Evolutionary conservation across 2,888 invertebrate genomes (phyloP).

Genomic region (Sarcophaga variegata): DNA sequence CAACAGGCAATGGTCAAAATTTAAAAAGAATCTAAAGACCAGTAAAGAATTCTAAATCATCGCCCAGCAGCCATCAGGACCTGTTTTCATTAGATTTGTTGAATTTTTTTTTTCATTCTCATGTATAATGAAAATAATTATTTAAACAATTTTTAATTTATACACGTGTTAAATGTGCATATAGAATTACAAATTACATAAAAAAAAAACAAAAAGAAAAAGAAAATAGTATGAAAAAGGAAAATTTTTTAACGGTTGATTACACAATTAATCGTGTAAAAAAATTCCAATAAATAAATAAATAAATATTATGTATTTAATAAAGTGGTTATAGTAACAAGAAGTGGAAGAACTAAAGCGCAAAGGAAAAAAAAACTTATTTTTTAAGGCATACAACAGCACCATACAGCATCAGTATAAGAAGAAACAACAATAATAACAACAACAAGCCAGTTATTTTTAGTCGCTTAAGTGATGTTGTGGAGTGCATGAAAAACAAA

Average conservation of each 20-base stretch:
- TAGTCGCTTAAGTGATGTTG: conserved; percentile 12
- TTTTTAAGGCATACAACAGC: conserved; percentile 37
- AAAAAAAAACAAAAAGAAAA: conserved; percentile 8
- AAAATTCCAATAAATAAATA: not conserved
- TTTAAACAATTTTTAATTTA: conserved; percentile 12
- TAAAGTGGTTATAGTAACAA: conserved; percentile 2
- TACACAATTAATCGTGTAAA: conserved; percentile 57
- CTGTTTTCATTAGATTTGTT: too few species aligned
- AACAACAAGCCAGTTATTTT: conserved; percentile 44
- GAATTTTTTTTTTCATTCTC: too few species aligned
- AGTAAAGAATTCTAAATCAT: not conserved
- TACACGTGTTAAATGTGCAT: conserved; percentile 52
- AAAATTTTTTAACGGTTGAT: conserved; percentile 62
- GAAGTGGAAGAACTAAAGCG: not conserved
- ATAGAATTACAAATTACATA: conserved; percentile 37
- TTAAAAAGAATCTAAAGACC: conserved; percentile 4
- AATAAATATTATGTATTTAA: conserved; percentile 27
- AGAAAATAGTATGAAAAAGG: not conserved
- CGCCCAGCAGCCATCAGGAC: too few species aligned
- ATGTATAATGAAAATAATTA: conserved; percentile 5
- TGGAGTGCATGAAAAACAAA: conserved; percentile 57
- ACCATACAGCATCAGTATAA: not conserved
- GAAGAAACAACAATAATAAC: conserved; percentile 28
- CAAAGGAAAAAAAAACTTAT: conserved; percentile 6
- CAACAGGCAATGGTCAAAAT: not conserved